These are phyloP conservation scores for Drosophila lutescens DNA, from an alignment of 2,888 invertebrate genomes.

Conservation along the genomic window DNA sequence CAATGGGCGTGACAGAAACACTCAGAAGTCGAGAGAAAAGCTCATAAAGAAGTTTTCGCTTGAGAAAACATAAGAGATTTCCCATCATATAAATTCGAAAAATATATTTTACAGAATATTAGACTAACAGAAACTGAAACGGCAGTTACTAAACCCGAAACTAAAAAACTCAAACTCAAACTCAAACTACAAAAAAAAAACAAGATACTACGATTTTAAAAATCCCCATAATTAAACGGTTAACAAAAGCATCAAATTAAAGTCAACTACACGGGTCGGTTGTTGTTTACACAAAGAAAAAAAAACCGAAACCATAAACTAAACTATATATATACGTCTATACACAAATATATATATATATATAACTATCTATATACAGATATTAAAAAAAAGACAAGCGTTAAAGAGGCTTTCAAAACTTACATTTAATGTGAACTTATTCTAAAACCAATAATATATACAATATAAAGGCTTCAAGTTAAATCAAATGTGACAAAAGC, in stretches of 20 bases:
- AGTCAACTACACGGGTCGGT: conserved; percentile 36
- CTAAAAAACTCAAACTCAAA: conserved; percentile 33
- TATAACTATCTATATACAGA: conserved; percentile 13
- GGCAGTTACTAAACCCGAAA: conserved; percentile 23
- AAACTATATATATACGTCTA: conserved; percentile 42
- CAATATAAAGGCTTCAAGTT: conserved; percentile 37
- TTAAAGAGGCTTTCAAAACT: conserved; percentile 71
- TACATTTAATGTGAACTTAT: conserved; percentile 58
- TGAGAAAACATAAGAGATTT: neutral
- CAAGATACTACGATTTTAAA: conserved; percentile 57
- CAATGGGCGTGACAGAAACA: conserved; percentile 46
- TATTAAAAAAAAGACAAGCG: conserved; percentile 56
- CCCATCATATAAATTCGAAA: neutral
- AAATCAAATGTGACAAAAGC: conserved; percentile 27
- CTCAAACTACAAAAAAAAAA: conserved; percentile 50
- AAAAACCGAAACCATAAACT: conserved; percentile 7
- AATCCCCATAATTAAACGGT: conserved; percentile 17
- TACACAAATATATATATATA: conserved; percentile 39
- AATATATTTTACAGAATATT: conserved; percentile 22
- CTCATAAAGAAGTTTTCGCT: conserved; percentile 32
- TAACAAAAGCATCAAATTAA: conserved; percentile 29
- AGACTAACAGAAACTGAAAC: conserved; percentile 14
- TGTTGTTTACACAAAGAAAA: conserved; percentile 21
- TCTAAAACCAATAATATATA: conserved; percentile 44
- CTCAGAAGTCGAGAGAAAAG: conserved; percentile 17